Percentiles rank a stretch among this genome's conserved stretches.
phyloP scores from a whole-genome alignment of 2,888 invertebrate species.

The Tubulanus polymorphus region DNA sequence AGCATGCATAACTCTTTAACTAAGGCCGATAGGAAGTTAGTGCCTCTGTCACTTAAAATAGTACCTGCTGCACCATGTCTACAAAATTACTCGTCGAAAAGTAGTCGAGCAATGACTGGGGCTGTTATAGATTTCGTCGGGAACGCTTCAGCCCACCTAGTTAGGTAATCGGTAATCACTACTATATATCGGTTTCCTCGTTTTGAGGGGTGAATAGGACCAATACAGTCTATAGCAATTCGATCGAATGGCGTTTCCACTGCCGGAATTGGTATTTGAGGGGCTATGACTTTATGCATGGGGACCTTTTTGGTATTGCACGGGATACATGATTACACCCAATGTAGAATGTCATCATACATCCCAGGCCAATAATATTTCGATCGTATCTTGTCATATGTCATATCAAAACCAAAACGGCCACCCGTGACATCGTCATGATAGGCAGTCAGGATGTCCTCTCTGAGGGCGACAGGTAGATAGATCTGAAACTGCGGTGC shows the following conservation, averaged over 20 bases:
- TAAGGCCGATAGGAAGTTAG: not conserved
- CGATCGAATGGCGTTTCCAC: not conserved
- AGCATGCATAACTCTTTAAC: not conserved
- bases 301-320: not conserved
- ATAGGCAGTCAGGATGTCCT: conserved; percentile 8
- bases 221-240: not conserved
- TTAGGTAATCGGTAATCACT: conserved; percentile 18
- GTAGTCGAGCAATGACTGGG: conserved; percentile 8
- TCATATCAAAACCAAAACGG: not conserved
- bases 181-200: conserved; percentile 17
- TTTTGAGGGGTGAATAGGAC: not conserved
- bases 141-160: conserved; percentile 23
- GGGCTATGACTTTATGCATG: not conserved
- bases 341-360: not conserved
- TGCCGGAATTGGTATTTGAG: not conserved
- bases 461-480: not conserved
- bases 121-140: conserved; percentile 23
- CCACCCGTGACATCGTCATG: conserved; percentile 8
- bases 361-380: not conserved
- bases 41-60: not conserved
- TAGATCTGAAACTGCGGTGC: not conserved
- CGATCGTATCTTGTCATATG: not conserved
- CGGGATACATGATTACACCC: not conserved
- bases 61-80: not conserved
- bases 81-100: not conserved